A percentile compares a stretch with the other conserved stretches of the same genome.
phyloP scores from a whole-genome alignment of 2,888 invertebrate genomes.

The Baccha elongata region DNA sequence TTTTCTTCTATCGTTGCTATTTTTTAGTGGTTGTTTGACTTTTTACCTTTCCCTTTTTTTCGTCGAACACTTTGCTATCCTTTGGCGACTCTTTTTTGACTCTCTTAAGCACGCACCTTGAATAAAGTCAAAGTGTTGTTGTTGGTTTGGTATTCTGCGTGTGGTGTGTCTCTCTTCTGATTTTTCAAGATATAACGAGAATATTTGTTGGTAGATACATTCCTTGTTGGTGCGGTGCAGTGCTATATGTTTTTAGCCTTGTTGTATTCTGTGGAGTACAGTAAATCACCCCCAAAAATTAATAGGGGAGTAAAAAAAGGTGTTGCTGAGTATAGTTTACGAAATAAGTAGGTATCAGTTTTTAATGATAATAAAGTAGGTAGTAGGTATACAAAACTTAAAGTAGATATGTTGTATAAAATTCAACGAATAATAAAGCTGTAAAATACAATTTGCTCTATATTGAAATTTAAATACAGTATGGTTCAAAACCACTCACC shows the following conservation, averaged over 20 bases:
- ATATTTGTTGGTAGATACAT: slow-evolving; percentile 70
- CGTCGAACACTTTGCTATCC: slow-evolving; percentile 32
- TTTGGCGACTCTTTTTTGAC: slow-evolving; percentile 47
- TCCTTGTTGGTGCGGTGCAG: slow-evolving; percentile 65
- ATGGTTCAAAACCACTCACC: too few species aligned
- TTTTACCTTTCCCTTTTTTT: slow-evolving; percentile 30
- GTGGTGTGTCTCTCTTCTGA: slow-evolving; percentile 51
- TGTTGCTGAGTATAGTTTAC: slow-evolving; percentile 70
- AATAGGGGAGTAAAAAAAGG: slow-evolving; percentile 35
- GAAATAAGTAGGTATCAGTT: too few species aligned
- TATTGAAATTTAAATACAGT: too few species aligned
- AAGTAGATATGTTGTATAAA: too few species aligned
- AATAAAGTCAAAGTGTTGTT: slow-evolving; percentile 21
- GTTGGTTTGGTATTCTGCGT: slow-evolving; percentile 18
- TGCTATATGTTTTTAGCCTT: slow-evolving; percentile 63
- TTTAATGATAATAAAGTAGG: too few species aligned
- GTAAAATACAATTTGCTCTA: too few species aligned
- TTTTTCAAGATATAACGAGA: slow-evolving; percentile 70
- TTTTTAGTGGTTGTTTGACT: slow-evolving; percentile 52
- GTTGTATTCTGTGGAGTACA: slow-evolving; percentile 51
- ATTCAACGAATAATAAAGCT: too few species aligned
- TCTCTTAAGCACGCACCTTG: slow-evolving; percentile 66
- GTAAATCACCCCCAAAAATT: slow-evolving; percentile 52
- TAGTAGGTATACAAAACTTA: too few species aligned
- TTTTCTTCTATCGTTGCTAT: slow-evolving; percentile 1